A percentile compares a stretch with the other conserved stretches of the same genome.
phyloP scores from a whole-genome alignment of 2,888 invertebrate species.

The Xestia rhomboidea region DNA sequence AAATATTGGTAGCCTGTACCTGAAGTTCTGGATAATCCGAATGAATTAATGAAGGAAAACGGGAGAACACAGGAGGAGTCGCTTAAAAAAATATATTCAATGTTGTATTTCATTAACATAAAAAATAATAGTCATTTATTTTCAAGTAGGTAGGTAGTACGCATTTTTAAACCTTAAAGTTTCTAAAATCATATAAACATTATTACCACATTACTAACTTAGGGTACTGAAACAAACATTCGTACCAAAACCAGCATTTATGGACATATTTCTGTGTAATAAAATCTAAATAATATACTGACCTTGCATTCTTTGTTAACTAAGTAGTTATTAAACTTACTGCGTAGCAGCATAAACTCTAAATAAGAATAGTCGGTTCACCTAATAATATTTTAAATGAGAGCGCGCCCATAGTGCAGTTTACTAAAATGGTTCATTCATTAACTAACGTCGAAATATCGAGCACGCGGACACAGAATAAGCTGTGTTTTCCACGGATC shows the following conservation, averaged over 20 bases:
- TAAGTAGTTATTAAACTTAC: conserved; percentile 2
- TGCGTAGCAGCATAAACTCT: not conserved
- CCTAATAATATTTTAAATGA: conserved; percentile 18
- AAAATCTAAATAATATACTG: conserved; percentile 18
- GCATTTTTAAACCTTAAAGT: not conserved
- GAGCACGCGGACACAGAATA: not conserved
- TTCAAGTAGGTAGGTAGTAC: not conserved
- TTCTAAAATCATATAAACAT: not conserved
- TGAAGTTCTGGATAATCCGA: not conserved
- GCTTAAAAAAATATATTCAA: not conserved
- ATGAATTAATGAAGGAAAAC: too few relatives aligned
- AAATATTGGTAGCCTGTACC: not conserved
- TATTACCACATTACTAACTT: not conserved
- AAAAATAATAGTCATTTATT: not conserved
- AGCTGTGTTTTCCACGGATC: too few relatives aligned
- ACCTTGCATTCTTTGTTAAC: conserved; percentile 22
- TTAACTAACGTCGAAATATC: conserved; percentile 43
- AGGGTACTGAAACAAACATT: conserved; percentile 3
- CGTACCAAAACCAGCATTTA: conserved; percentile 19
- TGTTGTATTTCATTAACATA: not conserved
- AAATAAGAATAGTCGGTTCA: not conserved
- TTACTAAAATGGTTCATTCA: conserved; percentile 26
- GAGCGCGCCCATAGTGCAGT: conserved; percentile 14
- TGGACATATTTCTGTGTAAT: conserved; percentile 21
- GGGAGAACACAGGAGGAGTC: too few relatives aligned